Conservation (phyloP, 2,797 vertebrate species). For the Staurois parvus region DNA sequence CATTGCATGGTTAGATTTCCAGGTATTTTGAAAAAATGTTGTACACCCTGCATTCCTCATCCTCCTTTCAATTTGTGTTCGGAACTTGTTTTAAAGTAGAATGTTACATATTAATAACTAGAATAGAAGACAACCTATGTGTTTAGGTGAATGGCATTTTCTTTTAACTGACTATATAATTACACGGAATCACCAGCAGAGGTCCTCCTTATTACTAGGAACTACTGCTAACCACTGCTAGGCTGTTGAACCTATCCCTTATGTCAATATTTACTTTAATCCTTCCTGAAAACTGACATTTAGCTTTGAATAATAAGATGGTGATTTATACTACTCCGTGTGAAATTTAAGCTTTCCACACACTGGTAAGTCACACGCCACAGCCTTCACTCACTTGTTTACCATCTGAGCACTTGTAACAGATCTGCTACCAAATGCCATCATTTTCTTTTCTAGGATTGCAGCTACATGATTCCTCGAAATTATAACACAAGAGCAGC, state of each 20-base stretch:
- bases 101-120: not conserved
- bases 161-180: not conserved
- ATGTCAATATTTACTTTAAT: not conserved
- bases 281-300: not conserved
- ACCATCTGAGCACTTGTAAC: not conserved
- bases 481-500: conserved; percentile 21
- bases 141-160: not conserved
- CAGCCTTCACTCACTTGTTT: not conserved
- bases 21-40: too few species aligned
- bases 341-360: not conserved
- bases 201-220: not conserved
- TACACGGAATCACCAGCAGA: not conserved
- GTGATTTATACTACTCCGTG: not conserved
- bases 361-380: not conserved
- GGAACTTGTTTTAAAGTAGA: not conserved
- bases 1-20: too few species aligned
- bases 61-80: not conserved
- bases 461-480: not conserved
- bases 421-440: not conserved
- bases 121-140: not conserved
- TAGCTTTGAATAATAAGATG: not conserved
- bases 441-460: not conserved
- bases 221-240: not conserved
- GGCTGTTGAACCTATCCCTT: not conserved
- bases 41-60: not conserved